Percentiles rank a stretch among this genome's conserved stretches.
Evolutionary conservation across 2,888 invertebrate genomes (phyloP).

Genomic region (Trichopoda pennipes): DNA sequence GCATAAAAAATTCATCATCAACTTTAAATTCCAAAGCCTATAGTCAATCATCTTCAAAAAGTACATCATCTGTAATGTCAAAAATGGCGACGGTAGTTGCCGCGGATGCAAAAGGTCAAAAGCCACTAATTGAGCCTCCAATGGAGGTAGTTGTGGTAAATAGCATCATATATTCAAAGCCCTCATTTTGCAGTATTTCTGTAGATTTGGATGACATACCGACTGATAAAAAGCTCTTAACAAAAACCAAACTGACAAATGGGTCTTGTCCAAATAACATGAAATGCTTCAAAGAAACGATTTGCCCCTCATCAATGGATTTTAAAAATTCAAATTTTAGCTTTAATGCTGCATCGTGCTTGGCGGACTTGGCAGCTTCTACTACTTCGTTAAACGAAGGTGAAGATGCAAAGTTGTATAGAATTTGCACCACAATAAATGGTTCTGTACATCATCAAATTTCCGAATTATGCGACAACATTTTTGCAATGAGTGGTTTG

Average conservation of each 20-base stretch:
- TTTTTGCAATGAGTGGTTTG: conserved; percentile 53
- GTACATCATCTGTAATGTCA: conserved; percentile 46
- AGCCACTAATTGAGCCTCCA: conserved; percentile 24
- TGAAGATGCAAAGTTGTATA: conserved; percentile 49
- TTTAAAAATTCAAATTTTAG: conserved; percentile 1
- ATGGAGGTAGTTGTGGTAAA: conserved; percentile 63
- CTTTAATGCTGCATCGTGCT: conserved; percentile 6
- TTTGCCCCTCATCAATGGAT: conserved; percentile 11
- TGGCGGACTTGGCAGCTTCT: conserved; percentile 11
- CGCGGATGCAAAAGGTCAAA: conserved; percentile 9
- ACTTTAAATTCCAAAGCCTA: conserved; percentile 21
- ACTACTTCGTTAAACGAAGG: conserved; percentile 2
- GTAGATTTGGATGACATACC: conserved; percentile 47
- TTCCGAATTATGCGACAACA: conserved; percentile 59
- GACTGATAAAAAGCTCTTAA: conserved; percentile 5
- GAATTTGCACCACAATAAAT: conserved; percentile 62
- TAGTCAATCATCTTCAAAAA: conserved; percentile 12
- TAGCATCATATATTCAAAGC: conserved; percentile 64
- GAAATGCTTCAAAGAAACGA: conserved; percentile 5
- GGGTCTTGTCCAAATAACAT: conserved; percentile 4
- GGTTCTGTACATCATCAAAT: conserved; percentile 63
- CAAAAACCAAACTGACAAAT: conserved; percentile 13
- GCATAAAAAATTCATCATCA: conserved; percentile 28
- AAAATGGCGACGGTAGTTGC: conserved; percentile 35
- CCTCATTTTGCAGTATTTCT: conserved; percentile 61